Conservation (phyloP, 2,888 invertebrate genomes). For the Pecten maximus region DNA sequence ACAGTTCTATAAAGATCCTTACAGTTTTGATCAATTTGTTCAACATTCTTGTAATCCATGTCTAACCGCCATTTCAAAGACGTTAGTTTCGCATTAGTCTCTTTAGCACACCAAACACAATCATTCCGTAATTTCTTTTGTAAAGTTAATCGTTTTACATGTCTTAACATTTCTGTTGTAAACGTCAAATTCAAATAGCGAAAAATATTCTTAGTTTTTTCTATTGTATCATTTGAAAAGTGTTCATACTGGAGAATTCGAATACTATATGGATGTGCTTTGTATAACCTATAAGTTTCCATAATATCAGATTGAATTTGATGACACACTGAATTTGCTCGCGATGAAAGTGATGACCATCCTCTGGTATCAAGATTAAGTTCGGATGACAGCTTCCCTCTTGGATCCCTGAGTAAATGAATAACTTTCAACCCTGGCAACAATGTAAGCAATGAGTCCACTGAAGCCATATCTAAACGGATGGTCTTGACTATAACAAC, state of each 20-base stretch:
- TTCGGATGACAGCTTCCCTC: background rate
- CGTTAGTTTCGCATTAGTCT: background rate
- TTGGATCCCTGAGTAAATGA: background rate
- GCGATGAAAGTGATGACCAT: background rate
- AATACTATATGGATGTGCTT: background rate
- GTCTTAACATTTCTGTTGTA: background rate
- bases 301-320: background rate
- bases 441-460: background rate
- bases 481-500: background rate
- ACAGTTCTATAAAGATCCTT: background rate
- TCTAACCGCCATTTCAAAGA: background rate
- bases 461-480: background rate
- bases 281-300: background rate
- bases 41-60: background rate
- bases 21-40: background rate
- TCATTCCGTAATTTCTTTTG: background rate
- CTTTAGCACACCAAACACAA: background rate
- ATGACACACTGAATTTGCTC: background rate
- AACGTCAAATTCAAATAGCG: background rate
- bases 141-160: background rate
- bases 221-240: background rate
- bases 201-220: background rate
- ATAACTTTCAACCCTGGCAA: background rate
- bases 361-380: background rate
- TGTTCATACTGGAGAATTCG: background rate